Conservation (phyloP, 2,113 vertebrate species). For the Galeopterus variegatus region DNA sequence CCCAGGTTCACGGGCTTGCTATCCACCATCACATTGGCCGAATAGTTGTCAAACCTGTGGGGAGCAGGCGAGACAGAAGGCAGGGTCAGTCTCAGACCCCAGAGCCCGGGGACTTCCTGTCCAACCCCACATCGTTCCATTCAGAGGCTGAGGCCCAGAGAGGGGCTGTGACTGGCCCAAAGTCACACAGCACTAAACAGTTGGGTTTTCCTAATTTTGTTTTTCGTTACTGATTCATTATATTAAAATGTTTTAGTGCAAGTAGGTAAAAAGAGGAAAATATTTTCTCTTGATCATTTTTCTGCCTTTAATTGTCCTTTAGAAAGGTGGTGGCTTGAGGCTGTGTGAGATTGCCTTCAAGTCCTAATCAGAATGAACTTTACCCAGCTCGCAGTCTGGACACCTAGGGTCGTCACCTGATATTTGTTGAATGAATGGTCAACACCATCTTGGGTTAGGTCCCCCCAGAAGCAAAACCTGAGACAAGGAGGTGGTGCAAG, state of each 20-base stretch:
- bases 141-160: neutral
- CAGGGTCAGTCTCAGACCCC: neutral
- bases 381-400: neutral
- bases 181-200: neutral
- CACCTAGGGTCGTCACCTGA: too few species aligned
- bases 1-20: slow-evolving; percentile 94
- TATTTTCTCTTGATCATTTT: neutral
- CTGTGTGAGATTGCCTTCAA: rapidly evolving
- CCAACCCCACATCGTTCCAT: rapidly evolving
- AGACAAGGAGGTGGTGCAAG: neutral
- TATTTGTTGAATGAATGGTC: neutral
- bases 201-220: neutral
- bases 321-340: neutral
- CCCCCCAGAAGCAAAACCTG: neutral
- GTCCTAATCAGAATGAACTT: rapidly evolving
- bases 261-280: neutral
- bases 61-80: neutral
- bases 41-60: slow-evolving; percentile 93
- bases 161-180: rapidly evolving
- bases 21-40: slow-evolving; percentile 93
- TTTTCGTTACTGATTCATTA: neutral
- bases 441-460: neutral
- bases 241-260: neutral
- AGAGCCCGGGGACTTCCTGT: neutral
- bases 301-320: neutral